phyloP scores from a whole-genome alignment of 2,113 vertebrate species.

The Antigone vipio region DNA sequence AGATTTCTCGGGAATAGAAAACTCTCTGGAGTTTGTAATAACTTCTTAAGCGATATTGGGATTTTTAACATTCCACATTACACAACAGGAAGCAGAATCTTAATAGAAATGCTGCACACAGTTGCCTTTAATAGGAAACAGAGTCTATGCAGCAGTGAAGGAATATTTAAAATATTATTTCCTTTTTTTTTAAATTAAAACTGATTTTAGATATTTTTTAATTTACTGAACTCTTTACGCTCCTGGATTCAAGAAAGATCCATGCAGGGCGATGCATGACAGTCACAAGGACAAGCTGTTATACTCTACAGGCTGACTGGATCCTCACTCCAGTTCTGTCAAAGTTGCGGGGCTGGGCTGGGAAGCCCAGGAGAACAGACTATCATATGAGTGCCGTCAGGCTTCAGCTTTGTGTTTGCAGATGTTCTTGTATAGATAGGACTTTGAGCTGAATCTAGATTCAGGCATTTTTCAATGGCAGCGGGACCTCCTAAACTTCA shows the following conservation, averaged over 20 bases:
- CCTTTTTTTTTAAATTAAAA: neutral
- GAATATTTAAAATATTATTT: neutral
- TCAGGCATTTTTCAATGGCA: neutral
- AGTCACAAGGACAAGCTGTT: neutral
- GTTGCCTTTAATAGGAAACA: constrained; percentile 47
- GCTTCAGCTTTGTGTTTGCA: neutral
- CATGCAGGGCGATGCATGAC: neutral
- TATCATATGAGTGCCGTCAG: neutral
- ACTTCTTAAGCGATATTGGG: neutral
- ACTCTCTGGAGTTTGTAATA: constrained; percentile 32
- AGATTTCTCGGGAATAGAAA: constrained; percentile 49
- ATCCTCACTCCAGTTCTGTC: neutral
- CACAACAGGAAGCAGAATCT: constrained; percentile 55
- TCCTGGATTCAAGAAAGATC: neutral
- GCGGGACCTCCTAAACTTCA: neutral
- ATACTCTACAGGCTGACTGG: neutral
- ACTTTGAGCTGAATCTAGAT: neutral
- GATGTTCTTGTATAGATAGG: neutral
- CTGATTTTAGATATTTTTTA: neutral
- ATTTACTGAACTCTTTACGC: neutral
- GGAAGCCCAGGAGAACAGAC: neutral
- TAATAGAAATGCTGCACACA: neutral
- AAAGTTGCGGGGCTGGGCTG: neutral
- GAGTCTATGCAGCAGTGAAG: neutral
- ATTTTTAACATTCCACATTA: constrained; percentile 63